Evolutionary conservation across 2,888 invertebrate species (phyloP), one percentile per base, ranked within the genome.

Genomic region (Zhuqinia jingwanae): DNA sequence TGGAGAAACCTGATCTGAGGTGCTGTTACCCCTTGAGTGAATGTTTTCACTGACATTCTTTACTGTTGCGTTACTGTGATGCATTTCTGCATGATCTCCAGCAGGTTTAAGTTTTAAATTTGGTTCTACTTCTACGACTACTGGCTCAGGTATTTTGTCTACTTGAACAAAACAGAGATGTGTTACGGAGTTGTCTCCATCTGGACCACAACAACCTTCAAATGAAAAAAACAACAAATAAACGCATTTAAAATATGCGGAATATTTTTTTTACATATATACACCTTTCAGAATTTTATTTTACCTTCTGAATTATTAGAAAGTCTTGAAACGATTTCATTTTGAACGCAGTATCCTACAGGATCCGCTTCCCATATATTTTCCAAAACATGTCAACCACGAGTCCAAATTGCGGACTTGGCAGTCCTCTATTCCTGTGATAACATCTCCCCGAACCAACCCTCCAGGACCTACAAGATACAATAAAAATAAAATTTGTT

Each of bases 311-410:
- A 88, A 78, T 90, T 89, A 78, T 90, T 90, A 11, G 88, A 81
- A 56, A 89, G 89, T 85, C 88, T 90, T n/a, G 82, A 65, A 22
- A 90, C 83, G 27, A 87, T 89, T 17, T 90, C 90, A 76, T 89
- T 90, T 27, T 81, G 73, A 53, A 91, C 68, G 82, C 91, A 91
- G 63, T 86, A 91, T 30, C 90, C 90, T 3, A 89, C 87, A 8
- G 91, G 90, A 58, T 91, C 88, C 42, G 88, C 79, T 68, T 90
- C 87, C 91, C 91, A 91, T 60, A 90, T 90, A 50, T 85, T 87
- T 82, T 91, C 90, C 27, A 91, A n/a, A 87, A 73, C 91, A 91
- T 45, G 88, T 90, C 20, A 90, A 63, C 91, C 91, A 91, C n/a
- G 88, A 82, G 65, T 90, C 89, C 68, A 90, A 87, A 77, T 90